Percentiles rank a stretch among this genome's conserved stretches.
Conservation (phyloP, 2,888 invertebrate genomes). For the Anagyrus pseudococci region DNA sequence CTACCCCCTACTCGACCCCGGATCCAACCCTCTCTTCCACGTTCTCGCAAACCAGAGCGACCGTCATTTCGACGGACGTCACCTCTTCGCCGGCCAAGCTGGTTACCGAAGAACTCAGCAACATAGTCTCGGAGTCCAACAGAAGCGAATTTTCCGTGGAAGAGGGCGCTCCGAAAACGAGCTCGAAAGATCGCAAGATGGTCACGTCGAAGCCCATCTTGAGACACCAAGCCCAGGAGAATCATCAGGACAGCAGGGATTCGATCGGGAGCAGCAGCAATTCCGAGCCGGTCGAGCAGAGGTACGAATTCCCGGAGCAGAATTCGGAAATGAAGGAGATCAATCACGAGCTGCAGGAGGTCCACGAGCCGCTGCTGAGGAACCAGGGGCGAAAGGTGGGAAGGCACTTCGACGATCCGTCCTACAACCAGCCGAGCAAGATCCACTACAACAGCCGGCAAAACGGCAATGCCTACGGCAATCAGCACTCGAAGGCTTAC, state of each 20-base stretch:
- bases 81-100: constrained; percentile 44
- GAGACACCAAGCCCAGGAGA: constrained; percentile 23
- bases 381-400: constrained; percentile 62
- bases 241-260: constrained; percentile 37
- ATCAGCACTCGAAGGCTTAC: constrained; percentile 60
- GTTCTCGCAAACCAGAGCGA: constrained; percentile 36
- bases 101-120: constrained; percentile 61
- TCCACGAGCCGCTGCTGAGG: constrained; percentile 47
- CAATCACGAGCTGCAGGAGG: constrained; percentile 53
- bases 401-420: constrained; percentile 52
- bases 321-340: constrained; percentile 50
- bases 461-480: constrained; percentile 37
- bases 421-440: constrained; percentile 59
- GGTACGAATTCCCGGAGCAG: constrained; percentile 50
- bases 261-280: constrained; percentile 43
- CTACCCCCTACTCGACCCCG: constrained; percentile 28
- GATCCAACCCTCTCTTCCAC: constrained; percentile 35
- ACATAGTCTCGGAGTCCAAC: constrained; percentile 65
- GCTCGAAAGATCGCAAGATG: constrained; percentile 49
- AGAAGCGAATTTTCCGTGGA: constrained; percentile 69
- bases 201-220: constrained; percentile 48
- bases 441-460: constrained; percentile 62
- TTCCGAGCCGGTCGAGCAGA: constrained; percentile 52
- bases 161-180: constrained; percentile 66
- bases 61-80: constrained; percentile 33